Percentiles rank a stretch among this genome's conserved stretches.
Evolutionary conservation across 2,113 vertebrate species (phyloP).

Genomic region (Corythoichthys haematopterus): DNA sequence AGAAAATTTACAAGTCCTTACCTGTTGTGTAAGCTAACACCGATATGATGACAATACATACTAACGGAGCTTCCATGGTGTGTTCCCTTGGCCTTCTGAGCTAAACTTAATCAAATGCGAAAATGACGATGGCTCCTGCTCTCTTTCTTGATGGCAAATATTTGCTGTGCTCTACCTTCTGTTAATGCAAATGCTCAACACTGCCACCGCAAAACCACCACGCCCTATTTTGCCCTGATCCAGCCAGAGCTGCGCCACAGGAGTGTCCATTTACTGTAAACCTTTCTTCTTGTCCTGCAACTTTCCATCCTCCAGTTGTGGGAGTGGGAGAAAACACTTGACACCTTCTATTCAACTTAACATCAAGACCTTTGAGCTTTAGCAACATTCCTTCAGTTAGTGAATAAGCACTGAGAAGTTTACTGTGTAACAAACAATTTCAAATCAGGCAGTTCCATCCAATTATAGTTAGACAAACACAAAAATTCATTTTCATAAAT

Average conservation of each 20-base stretch:
- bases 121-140: not conserved
- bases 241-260: conserved; percentile 7
- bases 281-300: not conserved
- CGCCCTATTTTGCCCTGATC: conserved; percentile 54
- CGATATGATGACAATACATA: conserved; percentile 33
- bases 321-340: not conserved
- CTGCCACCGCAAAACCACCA: conserved; percentile 19
- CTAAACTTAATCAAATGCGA: not conserved
- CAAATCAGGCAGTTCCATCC: not conserved
- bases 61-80: conserved; percentile 29
- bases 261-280: conserved; percentile 58
- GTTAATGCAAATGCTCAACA: conserved; percentile 30
- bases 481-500: not conserved
- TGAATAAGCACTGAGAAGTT: not conserved
- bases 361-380: not conserved
- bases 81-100: not conserved
- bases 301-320: not conserved
- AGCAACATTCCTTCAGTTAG: not conserved
- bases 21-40: conserved; percentile 25
- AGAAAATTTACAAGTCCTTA: conserved; percentile 27
- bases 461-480: not conserved
- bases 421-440: not conserved
- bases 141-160: conserved; percentile 39
- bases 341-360: not conserved
- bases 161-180: conserved; percentile 33